Evolutionary conservation across 2,797 vertebrate species (phyloP).

Genomic region (Phrynocephalus guinanensis): DNA sequence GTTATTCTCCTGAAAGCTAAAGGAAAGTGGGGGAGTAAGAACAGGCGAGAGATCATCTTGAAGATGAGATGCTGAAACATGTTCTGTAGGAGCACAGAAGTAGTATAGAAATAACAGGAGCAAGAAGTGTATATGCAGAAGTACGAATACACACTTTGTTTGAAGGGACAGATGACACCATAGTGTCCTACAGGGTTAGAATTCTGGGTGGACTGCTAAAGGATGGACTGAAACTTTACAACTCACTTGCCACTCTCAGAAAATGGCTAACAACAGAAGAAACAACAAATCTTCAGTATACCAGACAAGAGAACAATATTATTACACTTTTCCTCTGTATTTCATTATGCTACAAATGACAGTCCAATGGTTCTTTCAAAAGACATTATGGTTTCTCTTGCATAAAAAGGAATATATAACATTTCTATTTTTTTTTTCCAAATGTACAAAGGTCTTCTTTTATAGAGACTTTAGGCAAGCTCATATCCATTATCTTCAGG

Average conservation of each 20-base stretch:
- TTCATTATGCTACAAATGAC: constrained; percentile 75
- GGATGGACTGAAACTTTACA: constrained; percentile 42
- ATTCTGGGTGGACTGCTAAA: constrained; percentile 23
- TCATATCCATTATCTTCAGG: constrained; percentile 40
- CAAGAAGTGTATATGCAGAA: background rate
- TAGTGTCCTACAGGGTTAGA: constrained; percentile 44
- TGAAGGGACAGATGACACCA: constrained; percentile 20
- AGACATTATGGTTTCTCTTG: constrained; percentile 68
- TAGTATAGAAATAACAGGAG: background rate
- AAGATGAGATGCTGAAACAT: background rate
- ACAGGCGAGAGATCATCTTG: constrained; percentile 39
- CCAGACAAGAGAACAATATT: constrained; percentile 37
- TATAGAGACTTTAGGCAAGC: constrained; percentile 40
- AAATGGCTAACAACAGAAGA: constrained; percentile 66
- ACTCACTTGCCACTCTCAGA: constrained; percentile 50
- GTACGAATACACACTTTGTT: background rate
- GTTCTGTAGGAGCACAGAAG: background rate
- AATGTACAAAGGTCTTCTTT: constrained; percentile 44
- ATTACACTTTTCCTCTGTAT: constrained; percentile 66
- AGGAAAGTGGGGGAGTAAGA: constrained; percentile 18
- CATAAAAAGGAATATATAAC: constrained; percentile 69
- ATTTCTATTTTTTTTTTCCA: constrained; percentile 32
- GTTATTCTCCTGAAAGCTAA: constrained; percentile 19
- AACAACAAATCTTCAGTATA: constrained; percentile 74
- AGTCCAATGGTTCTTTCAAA: constrained; percentile 80